Evolutionary conservation across 1,140 invertebrate genomes (phyloP).

Genomic region (Drosophila prosaltans): DNA sequence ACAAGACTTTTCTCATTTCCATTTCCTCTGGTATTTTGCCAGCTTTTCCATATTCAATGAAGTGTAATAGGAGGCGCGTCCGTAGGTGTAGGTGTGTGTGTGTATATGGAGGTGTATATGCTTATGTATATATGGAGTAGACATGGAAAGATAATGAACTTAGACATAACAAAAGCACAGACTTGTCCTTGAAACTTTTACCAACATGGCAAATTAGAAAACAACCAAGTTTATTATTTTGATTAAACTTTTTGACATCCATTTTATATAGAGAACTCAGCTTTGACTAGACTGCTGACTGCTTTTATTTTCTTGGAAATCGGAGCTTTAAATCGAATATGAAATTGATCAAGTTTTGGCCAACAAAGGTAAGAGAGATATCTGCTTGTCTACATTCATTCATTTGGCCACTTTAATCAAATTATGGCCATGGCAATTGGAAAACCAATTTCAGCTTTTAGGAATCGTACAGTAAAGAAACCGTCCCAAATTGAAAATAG

Average conservation of each 20-base stretch:
- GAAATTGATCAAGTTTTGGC: neutral
- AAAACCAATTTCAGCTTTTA: no score
- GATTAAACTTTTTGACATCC: constrained; percentile 19
- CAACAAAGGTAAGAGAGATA: neutral
- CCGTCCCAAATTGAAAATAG: no score
- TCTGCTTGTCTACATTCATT: neutral
- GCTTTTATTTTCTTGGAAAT: neutral
- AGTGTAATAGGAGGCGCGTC: constrained; percentile 11
- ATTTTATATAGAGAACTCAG: neutral
- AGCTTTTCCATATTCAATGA: constrained; percentile 15
- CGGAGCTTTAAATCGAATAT: neutral
- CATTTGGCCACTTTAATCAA: no score
- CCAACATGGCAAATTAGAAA: constrained; percentile 13
- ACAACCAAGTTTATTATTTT: constrained; percentile 15
- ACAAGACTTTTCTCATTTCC: constrained; percentile 1
- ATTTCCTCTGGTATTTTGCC: neutral
- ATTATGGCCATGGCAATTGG: no score
- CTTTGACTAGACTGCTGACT: neutral
- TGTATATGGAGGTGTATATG: neutral
- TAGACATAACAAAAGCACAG: constrained; percentile 19
- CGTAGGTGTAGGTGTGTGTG: neutral
- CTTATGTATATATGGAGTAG: neutral
- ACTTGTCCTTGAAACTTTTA: constrained; percentile 17
- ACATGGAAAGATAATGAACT: constrained; percentile 17
- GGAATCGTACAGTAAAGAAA: no score